Base-by-base conservation (phyloP, 2,888 invertebrate species). In the Hypomecis atomaria region DNA sequence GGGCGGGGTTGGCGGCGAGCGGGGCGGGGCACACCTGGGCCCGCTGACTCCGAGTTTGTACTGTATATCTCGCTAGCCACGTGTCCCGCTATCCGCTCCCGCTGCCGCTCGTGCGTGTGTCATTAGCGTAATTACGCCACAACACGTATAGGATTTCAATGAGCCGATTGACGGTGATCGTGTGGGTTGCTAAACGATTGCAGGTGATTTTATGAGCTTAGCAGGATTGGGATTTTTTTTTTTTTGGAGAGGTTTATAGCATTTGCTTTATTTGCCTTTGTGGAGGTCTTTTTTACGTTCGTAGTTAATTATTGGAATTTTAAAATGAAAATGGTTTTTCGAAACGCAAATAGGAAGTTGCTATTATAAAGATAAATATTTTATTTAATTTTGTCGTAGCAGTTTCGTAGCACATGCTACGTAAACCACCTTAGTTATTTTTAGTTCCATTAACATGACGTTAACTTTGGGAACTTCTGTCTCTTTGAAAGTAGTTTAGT, bases 11-110 rank as follows among this genome's bases (percentile, higher is more conserved):
- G 80, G 78, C 77, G 79, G 79, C 76, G 77, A 72, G 81, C 76
- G 87, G 91, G 88, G 90, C 87, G 90, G 87, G 90, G 86, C 89
- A 88, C 89, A 90, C 90, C 90, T 89, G 90, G 86, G 85, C 83
- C 81, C 79, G 75, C 86, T 86, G 23, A 23, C 23, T 23, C 3
- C 43, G 72, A n/a, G 7, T 38, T 78, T 85, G 81, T 77, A 74
- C 74, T 83, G 80, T 82, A 80, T 52, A 4, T n/a, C 40, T 33
- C 52, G 40, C 52, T 42, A 44, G 10, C 55, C 45, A 45, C 55
- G 45, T 85, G 55, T 48, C 65, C 77, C 83, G 87, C 84, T 78
- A 52, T 74, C 83, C 71, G 71, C 69, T 38, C 64, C 71, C 77
- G 79, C 83, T 76, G 49, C 73, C 79, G 83, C 84, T 76, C 11